phyloP scores from a whole-genome alignment of 2,888 invertebrate genomes.

The Trichogramma dendrolimi region DNA sequence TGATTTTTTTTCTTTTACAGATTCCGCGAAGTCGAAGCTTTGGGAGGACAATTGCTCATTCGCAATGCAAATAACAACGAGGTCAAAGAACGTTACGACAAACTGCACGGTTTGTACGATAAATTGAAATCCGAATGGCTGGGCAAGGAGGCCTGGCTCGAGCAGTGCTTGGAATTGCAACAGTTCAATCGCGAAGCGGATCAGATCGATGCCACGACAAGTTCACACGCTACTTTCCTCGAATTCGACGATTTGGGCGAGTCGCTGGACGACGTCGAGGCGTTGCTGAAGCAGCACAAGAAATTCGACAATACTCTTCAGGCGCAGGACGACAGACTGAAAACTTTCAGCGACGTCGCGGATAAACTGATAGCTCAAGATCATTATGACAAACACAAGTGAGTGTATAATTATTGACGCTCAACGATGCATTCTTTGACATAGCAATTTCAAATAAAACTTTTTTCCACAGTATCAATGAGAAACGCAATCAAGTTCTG shows the following conservation, averaged over 20 bases:
- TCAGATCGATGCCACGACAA: constrained; percentile 91
- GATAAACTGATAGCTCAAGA: constrained; percentile 72
- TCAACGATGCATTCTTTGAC: neutral
- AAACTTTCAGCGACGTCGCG: constrained; percentile 77
- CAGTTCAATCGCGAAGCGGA: constrained; percentile 94
- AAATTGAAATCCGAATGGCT: constrained; percentile 71
- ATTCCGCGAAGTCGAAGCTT: constrained; percentile 74
- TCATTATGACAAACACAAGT: constrained; percentile 79
- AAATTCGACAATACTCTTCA: constrained; percentile 87
- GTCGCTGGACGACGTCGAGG: constrained; percentile 87
- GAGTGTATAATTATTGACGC: constrained; percentile 41
- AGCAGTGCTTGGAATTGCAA: constrained; percentile 84
- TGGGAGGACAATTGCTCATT: constrained; percentile 71
- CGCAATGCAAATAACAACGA: constrained; percentile 73
- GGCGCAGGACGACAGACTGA: constrained; percentile 89
- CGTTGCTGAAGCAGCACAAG: constrained; percentile 85
- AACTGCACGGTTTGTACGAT: constrained; percentile 70
- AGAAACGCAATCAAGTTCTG: constrained; percentile 71
- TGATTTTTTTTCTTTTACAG: constrained; percentile 46
- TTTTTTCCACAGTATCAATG: constrained; percentile 59
- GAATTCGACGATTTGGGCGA: constrained; percentile 83
- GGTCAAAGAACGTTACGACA: constrained; percentile 70
- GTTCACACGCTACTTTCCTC: constrained; percentile 89
- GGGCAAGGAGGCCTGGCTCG: constrained; percentile 78
- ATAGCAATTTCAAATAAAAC: neutral